Evolutionary conservation across 2,888 invertebrate species (phyloP).

Genomic region (Pycnomerus fuliginosus): DNA sequence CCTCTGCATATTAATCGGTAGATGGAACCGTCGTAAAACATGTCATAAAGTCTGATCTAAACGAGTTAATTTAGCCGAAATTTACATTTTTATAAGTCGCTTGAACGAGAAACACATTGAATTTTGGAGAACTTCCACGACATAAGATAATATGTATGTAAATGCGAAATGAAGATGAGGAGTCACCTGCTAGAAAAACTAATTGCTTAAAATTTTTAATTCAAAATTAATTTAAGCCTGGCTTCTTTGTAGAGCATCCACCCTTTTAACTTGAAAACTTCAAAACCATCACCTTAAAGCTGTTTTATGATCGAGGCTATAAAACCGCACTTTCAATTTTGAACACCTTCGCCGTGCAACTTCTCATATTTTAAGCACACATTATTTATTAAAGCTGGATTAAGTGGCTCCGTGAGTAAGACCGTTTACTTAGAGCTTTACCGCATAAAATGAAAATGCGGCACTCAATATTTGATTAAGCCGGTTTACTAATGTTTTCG

Average conservation of each 20-base stretch:
- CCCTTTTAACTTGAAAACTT: constrained; percentile 16
- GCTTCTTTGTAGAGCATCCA: neutral
- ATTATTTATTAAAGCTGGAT: constrained; percentile 41
- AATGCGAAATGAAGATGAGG: constrained; percentile 30
- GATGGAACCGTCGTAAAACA: too few relatives aligned
- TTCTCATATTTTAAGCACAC: constrained; percentile 24
- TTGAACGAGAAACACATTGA: constrained; percentile 17
- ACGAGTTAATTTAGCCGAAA: constrained; percentile 31
- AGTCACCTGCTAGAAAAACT: constrained; percentile 28
- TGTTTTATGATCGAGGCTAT: constrained; percentile 37
- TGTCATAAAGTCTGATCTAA: constrained; percentile 9
- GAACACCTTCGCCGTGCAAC: constrained; percentile 25
- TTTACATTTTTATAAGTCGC: constrained; percentile 36
- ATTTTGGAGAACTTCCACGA: constrained; percentile 16
- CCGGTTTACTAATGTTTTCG: too few relatives aligned
- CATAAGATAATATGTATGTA: constrained; percentile 39
- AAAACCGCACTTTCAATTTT: constrained; percentile 42
- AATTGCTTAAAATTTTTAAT: neutral
- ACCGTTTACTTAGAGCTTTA: constrained; percentile 30
- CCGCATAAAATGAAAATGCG: neutral
- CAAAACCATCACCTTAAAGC: constrained; percentile 14
- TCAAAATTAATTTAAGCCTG: neutral
- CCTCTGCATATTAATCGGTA: too few relatives aligned
- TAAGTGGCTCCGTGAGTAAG: constrained; percentile 38
- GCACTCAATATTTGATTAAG: too few relatives aligned